Percentiles rank a stretch among this genome's conserved stretches.
Conservation (phyloP, 2,888 invertebrate species). For the Phyllotreta striolata region DNA sequence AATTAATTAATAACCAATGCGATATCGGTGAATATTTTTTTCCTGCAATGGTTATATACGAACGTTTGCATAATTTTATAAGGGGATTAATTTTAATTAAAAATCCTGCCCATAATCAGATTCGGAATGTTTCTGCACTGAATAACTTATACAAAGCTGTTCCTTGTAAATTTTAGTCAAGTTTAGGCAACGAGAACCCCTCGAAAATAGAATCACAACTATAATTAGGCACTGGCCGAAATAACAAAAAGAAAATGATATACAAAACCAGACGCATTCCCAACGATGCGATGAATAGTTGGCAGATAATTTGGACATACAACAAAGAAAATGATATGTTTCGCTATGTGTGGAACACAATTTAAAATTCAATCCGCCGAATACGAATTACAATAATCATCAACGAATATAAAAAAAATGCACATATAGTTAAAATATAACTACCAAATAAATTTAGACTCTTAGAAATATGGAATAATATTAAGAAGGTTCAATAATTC, state of each 20-base stretch:
- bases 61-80: conserved; percentile 7
- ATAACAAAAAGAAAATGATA: too few relatives aligned
- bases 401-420: conserved; percentile 2
- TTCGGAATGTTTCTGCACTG: not conserved
- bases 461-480: too few relatives aligned
- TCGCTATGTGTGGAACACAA: conserved; percentile 41
- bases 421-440: too few relatives aligned
- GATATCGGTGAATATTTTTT: conserved; percentile 3
- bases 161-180: too few relatives aligned
- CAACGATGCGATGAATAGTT: conserved; percentile 40
- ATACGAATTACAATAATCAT: conserved; percentile 25
- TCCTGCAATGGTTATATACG: not conserved
- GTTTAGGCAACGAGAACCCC: too few relatives aligned
- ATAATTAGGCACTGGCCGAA: too few relatives aligned
- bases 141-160: not conserved
- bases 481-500: too few relatives aligned
- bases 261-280: conserved; percentile 15
- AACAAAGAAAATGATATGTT: conserved; percentile 48
- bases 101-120: conserved; percentile 10
- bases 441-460: too few relatives aligned
- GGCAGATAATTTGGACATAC: conserved; percentile 48
- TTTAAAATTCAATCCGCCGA: conserved; percentile 20
- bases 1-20: conserved; percentile 10
- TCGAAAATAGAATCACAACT: too few relatives aligned
- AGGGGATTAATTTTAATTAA: conserved; percentile 2